These are phyloP conservation scores for Oncorhynchus masou DNA, from an alignment of 2,113 vertebrate genomes.

Conservation along the genomic window DNA sequence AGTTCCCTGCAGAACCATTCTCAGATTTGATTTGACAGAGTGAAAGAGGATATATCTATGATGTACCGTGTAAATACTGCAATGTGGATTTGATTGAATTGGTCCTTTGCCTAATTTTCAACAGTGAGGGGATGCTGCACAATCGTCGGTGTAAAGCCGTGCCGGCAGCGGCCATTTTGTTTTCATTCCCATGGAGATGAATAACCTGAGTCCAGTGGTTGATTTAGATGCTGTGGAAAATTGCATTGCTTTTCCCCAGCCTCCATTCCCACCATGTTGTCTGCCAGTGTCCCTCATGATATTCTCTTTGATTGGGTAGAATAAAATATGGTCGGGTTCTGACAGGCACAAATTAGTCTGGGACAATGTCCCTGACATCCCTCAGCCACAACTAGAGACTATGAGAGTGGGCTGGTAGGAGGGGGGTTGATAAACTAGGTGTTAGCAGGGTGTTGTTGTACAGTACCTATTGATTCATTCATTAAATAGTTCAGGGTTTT, in stretches of 20 bases:
- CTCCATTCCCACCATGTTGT: conserved; percentile 28
- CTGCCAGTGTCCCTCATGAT: conserved; percentile 27
- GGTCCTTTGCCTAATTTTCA: not conserved
- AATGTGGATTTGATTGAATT: not conserved
- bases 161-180: conserved; percentile 28
- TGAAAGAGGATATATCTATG: not conserved
- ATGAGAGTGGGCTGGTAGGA: not conserved
- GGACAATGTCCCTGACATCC: conserved; percentile 26
- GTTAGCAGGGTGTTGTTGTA: not conserved
- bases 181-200: conserved; percentile 65
- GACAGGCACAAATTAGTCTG: conserved; percentile 58
- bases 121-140: not conserved
- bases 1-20: not conserved
- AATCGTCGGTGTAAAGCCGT: not conserved
- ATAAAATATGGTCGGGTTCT: conserved; percentile 59
- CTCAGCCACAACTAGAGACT: not conserved
- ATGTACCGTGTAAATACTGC: not conserved
- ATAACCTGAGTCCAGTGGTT: conserved; percentile 35
- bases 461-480: not conserved
- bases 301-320: conserved; percentile 49
- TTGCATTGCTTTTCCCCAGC: conserved; percentile 43
- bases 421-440: not conserved
- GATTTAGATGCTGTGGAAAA: conserved; percentile 63
- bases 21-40: not conserved
- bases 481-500: not conserved